These are phyloP conservation scores for Perognathus longimembris DNA, from an alignment of 2,113 vertebrate species.

Conservation along the genomic window DNA sequence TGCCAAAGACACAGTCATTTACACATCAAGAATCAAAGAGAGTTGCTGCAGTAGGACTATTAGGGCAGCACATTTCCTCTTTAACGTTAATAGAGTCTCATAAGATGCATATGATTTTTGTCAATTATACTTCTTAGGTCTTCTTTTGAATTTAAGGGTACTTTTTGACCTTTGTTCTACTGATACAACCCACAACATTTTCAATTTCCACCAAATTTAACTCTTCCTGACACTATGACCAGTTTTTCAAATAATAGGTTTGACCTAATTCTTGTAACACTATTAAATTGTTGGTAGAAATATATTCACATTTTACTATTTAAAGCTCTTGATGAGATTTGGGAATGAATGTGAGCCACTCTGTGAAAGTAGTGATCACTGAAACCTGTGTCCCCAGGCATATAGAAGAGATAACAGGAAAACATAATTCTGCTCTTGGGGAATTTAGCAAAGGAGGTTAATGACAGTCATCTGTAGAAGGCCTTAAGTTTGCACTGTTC, in stretches of 20 bases:
- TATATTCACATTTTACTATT: conserved; percentile 53
- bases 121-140: neutral
- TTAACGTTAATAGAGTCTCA: no score
- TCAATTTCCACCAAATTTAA: neutral
- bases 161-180: neutral
- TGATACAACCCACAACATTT: neutral
- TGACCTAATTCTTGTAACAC: conserved; percentile 45
- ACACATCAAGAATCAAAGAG: neutral
- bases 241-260: conserved; percentile 30
- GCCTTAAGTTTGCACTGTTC: neutral
- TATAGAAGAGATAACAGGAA: neutral
- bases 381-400: neutral
- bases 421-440: neutral
- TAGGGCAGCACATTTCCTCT: neutral
- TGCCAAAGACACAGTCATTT: neutral
- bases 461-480: neutral
- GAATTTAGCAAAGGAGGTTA: neutral
- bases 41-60: neutral
- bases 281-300: conserved; percentile 2
- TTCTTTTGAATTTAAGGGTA: neutral
- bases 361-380: neutral
- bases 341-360: conserved; percentile 3
- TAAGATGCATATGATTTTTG: neutral
- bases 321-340: conserved; percentile 36
- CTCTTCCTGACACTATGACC: neutral